A percentile compares a stretch with the other conserved stretches of the same genome.
These are phyloP conservation scores for Aphidoletes aphidimyza DNA, from an alignment of 2,888 invertebrate genomes.

Conservation along the genomic window DNA sequence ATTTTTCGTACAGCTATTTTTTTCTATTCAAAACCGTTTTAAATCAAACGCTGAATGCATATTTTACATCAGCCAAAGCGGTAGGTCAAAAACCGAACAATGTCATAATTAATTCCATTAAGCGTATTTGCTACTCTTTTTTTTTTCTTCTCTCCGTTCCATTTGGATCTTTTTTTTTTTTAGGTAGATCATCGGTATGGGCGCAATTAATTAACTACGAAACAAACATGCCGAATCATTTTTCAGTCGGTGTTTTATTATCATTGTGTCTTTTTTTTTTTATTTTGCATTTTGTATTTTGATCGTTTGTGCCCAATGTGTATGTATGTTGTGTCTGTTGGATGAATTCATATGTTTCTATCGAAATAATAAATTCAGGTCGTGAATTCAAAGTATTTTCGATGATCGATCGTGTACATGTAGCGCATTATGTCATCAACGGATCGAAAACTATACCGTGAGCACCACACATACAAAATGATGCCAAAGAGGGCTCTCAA, in stretches of 20 bases:
- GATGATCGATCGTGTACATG: too few relatives aligned
- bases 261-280: not conserved
- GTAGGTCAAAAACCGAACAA: slow-evolving; percentile 26
- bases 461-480: too few relatives aligned
- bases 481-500: too few relatives aligned
- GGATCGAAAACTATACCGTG: too few relatives aligned
- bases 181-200: not conserved
- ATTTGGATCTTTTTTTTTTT: not conserved
- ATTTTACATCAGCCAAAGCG: not conserved
- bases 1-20: not conserved
- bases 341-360: not conserved
- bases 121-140: not conserved
- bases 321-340: too few relatives aligned
- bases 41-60: not conserved
- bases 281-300: too few relatives aligned
- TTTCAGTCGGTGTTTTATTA: not conserved
- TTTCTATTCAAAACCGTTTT: not conserved
- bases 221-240: slow-evolving; percentile 21
- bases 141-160: not conserved
- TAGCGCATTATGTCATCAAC: too few relatives aligned
- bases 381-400: not conserved
- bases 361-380: slow-evolving; percentile 1
- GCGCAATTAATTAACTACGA: too few relatives aligned
- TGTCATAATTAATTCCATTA: slow-evolving; percentile 2
- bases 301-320: too few relatives aligned